Percentiles rank a stretch among this genome's conserved stretches.
These are phyloP conservation scores for Cherax quadricarinatus DNA, from an alignment of 1,140 invertebrate genomes.

Conservation along the genomic window DNA sequence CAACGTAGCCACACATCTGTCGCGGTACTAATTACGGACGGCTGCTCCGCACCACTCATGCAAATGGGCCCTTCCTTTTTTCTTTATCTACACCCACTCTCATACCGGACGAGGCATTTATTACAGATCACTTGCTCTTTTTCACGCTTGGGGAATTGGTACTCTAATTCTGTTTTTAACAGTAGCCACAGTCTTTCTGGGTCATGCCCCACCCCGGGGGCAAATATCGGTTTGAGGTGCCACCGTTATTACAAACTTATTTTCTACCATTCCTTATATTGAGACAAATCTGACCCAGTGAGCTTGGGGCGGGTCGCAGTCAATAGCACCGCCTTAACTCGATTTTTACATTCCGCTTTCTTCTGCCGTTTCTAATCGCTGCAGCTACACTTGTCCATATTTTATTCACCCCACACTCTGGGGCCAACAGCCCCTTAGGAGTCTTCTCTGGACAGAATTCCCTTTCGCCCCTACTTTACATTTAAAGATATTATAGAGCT, in stretches of 20 bases:
- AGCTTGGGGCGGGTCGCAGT: not conserved
- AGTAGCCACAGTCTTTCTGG: not conserved
- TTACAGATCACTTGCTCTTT: conserved; percentile 53
- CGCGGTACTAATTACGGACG: conserved; percentile 77
- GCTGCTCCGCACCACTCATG: conserved; percentile 80
- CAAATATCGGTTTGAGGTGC: not conserved
- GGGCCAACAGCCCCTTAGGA: conserved; percentile 3
- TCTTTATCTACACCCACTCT: conserved; percentile 76
- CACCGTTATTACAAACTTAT: too few relatives aligned
- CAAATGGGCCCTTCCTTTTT: conserved; percentile 76
- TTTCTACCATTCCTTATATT: not conserved
- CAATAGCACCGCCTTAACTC: conserved; percentile 3
- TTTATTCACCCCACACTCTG: conserved; percentile 11
- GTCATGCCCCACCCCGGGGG: not conserved
- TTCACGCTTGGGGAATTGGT: not conserved
- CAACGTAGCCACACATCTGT: conserved; percentile 73
- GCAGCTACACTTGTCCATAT: conserved; percentile 15
- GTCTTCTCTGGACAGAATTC: conserved; percentile 18
- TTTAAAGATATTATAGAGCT: conserved; percentile 48
- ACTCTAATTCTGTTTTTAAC: not conserved
- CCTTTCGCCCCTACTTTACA: conserved; percentile 27
- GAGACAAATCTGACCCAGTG: not conserved
- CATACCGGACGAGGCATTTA: conserved; percentile 75
- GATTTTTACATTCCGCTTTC: conserved; percentile 19
- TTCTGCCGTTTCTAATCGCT: not conserved